These are phyloP conservation scores for Equus przewalskii DNA, from an alignment of 2,113 vertebrate genomes.

Conservation along the genomic window DNA sequence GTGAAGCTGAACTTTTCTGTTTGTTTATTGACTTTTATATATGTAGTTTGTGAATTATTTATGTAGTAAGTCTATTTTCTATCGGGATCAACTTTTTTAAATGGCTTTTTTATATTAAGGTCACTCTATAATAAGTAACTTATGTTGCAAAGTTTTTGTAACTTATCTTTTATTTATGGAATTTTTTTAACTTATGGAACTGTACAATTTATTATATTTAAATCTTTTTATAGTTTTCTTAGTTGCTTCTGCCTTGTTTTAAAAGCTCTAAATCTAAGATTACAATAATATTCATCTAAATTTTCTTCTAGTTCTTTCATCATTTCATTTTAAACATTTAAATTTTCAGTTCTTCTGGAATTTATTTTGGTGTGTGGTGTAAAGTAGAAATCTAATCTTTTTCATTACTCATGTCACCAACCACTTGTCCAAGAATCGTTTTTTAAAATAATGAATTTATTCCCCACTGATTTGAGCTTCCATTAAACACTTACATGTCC, in stretches of 20 bases:
- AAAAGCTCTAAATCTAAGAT: conserved; percentile 21
- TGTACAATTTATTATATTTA: background rate
- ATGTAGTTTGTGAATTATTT: background rate
- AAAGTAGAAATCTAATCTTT: conserved; percentile 5
- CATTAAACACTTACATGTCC: background rate
- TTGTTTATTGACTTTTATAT: background rate
- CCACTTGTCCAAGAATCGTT: conserved; percentile 37
- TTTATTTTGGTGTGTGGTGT: background rate
- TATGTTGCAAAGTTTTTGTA: background rate
- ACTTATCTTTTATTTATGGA: background rate
- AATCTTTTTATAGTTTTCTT: background rate
- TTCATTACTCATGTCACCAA: conserved; percentile 2
- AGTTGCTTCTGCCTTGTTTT: background rate
- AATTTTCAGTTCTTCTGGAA: background rate
- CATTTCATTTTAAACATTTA: conserved; percentile 45
- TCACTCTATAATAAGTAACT: background rate
- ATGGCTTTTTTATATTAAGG: background rate
- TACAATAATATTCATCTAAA: background rate
- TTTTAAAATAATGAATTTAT: conserved; percentile 28
- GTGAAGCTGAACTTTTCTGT: background rate
- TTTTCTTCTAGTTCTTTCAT: conserved; percentile 16
- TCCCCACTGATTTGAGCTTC: conserved; percentile 29
- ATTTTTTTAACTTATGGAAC: background rate
- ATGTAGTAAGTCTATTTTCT: conserved; percentile 14
- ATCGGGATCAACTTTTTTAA: background rate